A percentile compares a stretch with the other conserved stretches of the same genome.
Conservation (phyloP, 2,113 vertebrate species). For the Rissa tridactyla region DNA sequence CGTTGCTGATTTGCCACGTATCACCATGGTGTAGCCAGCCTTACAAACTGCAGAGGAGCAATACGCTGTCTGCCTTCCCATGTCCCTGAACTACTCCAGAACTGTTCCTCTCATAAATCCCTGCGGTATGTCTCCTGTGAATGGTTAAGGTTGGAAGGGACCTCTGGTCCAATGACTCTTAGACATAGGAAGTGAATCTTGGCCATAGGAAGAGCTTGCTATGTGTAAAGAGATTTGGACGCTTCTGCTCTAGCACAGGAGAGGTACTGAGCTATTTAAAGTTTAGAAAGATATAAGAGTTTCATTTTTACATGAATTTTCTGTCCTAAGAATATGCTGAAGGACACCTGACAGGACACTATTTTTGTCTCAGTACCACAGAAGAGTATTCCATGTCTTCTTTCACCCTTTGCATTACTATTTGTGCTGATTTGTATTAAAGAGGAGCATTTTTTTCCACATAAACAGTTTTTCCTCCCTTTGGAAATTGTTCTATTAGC, state of each 20-base stretch:
- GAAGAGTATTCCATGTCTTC: not conserved
- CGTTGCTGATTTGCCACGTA: rapidly evolving
- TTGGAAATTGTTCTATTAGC: not conserved
- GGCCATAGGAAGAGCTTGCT: not conserved
- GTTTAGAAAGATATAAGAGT: not conserved
- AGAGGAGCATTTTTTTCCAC: not conserved
- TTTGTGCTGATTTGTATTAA: not conserved
- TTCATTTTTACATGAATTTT: not conserved
- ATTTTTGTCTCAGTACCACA: not conserved
- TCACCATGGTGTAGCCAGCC: rapidly evolving
- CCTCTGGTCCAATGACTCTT: not conserved
- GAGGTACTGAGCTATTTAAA: not conserved
- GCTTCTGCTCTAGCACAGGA: not conserved
- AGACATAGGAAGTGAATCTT: not conserved
- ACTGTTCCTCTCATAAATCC: not conserved
- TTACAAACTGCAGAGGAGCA: not conserved
- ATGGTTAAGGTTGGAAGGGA: not conserved
- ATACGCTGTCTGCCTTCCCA: not conserved
- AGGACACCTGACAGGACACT: not conserved
- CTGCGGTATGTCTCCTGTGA: not conserved
- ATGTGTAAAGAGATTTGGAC: not conserved
- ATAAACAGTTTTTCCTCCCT: not conserved
- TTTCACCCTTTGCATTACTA: not conserved
- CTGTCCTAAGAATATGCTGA: not conserved
- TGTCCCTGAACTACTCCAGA: not conserved